A percentile compares a stretch with the other conserved stretches of the same genome.
phyloP scores from a whole-genome alignment of 2,888 invertebrate genomes.

The Ormyrus thymus region DNA sequence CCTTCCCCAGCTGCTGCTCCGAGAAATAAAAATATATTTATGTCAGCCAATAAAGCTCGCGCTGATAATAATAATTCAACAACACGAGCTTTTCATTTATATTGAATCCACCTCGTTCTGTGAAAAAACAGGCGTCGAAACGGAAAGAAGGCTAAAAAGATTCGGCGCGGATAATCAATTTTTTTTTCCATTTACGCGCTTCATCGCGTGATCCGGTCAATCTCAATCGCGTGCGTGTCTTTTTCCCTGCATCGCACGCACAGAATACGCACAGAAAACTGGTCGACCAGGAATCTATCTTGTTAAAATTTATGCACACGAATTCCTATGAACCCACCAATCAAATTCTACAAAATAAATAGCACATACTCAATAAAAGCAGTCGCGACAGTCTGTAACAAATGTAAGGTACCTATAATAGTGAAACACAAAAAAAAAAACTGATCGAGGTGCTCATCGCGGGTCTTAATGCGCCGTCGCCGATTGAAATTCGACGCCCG shows the following conservation, averaged over 20 bases:
- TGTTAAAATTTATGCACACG: too few relatives aligned
- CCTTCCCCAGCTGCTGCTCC: too few relatives aligned
- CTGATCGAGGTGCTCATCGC: not conserved
- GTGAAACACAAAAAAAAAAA: too few relatives aligned
- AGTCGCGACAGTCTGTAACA: too few relatives aligned
- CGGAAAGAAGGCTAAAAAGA: not conserved
- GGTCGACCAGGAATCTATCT: too few relatives aligned
- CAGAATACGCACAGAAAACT: not conserved
- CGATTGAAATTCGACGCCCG: slow-evolving; percentile 17
- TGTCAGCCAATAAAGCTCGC: too few relatives aligned
- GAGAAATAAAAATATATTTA: too few relatives aligned
- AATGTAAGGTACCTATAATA: too few relatives aligned
- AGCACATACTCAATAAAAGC: too few relatives aligned
- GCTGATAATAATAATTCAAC: too few relatives aligned
- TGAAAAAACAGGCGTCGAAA: not conserved
- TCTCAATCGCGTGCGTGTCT: not conserved
- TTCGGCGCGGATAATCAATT: not conserved
- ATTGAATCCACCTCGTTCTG: not conserved
- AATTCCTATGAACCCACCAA: too few relatives aligned
- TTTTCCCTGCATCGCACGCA: not conserved
- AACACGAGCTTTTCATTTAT: not conserved
- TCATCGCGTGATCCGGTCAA: slow-evolving; percentile 22
- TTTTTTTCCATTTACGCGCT: not conserved
- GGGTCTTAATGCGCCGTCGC: slow-evolving; percentile 1
- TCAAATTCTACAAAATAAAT: too few relatives aligned